Percentiles rank a stretch among this genome's conserved stretches.
phyloP scores from a whole-genome alignment of 2,113 vertebrate species.

The Callaeas wilsoni region DNA sequence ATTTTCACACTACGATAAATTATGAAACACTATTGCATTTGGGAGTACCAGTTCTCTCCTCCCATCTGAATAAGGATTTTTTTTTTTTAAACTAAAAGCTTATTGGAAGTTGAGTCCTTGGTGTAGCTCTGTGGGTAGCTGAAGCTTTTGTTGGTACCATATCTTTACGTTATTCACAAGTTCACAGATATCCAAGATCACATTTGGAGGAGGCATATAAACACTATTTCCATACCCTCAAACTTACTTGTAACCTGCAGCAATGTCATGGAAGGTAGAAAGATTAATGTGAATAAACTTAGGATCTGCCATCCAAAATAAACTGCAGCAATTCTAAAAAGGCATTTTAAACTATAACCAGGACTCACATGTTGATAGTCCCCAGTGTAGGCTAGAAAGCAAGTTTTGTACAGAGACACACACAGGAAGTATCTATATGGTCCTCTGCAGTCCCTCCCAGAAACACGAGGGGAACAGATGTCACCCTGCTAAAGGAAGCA shows the following conservation, averaged over 20 bases:
- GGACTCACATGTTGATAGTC: neutral
- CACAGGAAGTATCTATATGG: neutral
- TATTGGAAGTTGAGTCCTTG: neutral
- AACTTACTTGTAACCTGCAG: neutral
- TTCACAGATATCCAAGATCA: neutral
- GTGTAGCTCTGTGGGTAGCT: neutral
- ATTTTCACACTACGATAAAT: neutral
- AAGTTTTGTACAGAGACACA: neutral
- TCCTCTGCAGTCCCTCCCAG: neutral
- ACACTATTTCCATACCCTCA: neutral
- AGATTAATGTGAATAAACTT: neutral
- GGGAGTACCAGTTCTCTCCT: neutral
- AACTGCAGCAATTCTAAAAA: neutral
- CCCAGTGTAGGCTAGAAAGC: neutral
- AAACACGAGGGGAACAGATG: neutral
- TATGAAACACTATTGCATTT: neutral
- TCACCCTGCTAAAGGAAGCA: neutral
- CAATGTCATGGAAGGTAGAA: neutral
- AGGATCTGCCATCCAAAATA: neutral
- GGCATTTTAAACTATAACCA: neutral
- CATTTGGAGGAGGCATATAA: neutral
- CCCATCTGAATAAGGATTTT: neutral
- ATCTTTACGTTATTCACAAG: neutral
- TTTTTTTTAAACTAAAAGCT: neutral
- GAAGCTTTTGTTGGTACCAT: neutral